Percentiles rank a stretch among this genome's conserved stretches.
phyloP scores from a whole-genome alignment of 2,888 invertebrate species.

The Eilema sororculum region DNA sequence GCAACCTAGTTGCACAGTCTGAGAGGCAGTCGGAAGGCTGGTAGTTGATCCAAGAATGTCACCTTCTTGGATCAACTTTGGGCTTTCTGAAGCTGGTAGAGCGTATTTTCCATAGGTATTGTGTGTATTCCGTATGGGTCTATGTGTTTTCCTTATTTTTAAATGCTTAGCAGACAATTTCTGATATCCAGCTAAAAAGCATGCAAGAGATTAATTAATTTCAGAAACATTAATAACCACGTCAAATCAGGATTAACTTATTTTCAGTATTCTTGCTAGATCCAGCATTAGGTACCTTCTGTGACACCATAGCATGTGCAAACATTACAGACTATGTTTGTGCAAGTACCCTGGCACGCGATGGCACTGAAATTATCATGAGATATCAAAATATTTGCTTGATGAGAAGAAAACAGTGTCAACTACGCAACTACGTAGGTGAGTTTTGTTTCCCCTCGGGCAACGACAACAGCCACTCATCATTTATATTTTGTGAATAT shows the following conservation, averaged over 20 bases:
- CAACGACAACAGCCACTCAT: neutral
- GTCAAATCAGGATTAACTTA: neutral
- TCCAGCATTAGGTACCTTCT: conserved; percentile 41
- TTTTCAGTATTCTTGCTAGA: conserved; percentile 39
- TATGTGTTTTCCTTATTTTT: no score
- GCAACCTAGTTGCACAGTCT: no score
- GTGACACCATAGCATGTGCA: conserved; percentile 65
- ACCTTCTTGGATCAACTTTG: no score
- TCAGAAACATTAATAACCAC: neutral
- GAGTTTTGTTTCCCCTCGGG: neutral
- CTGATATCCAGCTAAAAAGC: no score
- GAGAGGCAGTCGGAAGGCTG: no score
- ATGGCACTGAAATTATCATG: conserved; percentile 49
- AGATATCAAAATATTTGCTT: conserved; percentile 70
- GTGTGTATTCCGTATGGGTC: no score
- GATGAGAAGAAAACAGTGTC: conserved; percentile 64
- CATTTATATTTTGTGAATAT: no score
- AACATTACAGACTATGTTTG: conserved; percentile 72
- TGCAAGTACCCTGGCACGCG: conserved; percentile 51
- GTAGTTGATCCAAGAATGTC: no score
- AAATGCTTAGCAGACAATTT: no score
- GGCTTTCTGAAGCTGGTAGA: no score
- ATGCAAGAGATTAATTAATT: neutral
- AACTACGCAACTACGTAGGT: conserved; percentile 25
- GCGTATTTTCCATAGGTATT: no score